These are phyloP conservation scores for Dolichoris vasculosae DNA, from an alignment of 1,140 invertebrate genomes.

Conservation along the genomic window DNA sequence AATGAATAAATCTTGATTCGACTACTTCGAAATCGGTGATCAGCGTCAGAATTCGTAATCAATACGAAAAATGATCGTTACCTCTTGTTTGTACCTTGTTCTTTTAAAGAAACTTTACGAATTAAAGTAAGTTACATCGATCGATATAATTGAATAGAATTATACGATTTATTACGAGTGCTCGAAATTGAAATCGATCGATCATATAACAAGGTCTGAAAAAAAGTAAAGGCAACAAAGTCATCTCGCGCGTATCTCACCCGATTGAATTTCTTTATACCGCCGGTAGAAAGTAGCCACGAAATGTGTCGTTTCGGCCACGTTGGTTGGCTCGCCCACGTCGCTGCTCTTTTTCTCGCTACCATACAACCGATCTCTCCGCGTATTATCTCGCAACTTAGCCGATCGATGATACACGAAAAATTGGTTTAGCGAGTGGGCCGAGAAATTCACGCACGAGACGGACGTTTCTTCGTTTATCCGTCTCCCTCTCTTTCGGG, in stretches of 20 bases:
- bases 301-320: background rate
- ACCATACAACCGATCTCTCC: background rate
- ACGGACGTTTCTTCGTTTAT: background rate
- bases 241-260: background rate
- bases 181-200: constrained; percentile 16
- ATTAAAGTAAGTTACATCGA: background rate
- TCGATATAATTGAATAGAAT: background rate
- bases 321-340: too few species aligned
- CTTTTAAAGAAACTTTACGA: background rate
- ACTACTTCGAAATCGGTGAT: background rate
- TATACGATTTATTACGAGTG: background rate
- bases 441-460: background rate
- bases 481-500: too few species aligned
- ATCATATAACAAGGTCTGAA: constrained; percentile 19
- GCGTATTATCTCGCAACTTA: constrained; percentile 12
- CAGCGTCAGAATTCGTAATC: background rate
- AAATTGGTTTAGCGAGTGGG: constrained; percentile 4
- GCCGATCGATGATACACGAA: constrained; percentile 11
- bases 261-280: background rate
- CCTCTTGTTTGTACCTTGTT: background rate
- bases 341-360: background rate
- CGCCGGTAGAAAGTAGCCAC: background rate
- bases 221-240: constrained; percentile 3
- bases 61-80: background rate
- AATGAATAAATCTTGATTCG: background rate